Evolutionary conservation across 2,797 vertebrate species (phyloP), one percentile per base, ranked within the genome.

Genomic region (Zalophus californianus): DNA sequence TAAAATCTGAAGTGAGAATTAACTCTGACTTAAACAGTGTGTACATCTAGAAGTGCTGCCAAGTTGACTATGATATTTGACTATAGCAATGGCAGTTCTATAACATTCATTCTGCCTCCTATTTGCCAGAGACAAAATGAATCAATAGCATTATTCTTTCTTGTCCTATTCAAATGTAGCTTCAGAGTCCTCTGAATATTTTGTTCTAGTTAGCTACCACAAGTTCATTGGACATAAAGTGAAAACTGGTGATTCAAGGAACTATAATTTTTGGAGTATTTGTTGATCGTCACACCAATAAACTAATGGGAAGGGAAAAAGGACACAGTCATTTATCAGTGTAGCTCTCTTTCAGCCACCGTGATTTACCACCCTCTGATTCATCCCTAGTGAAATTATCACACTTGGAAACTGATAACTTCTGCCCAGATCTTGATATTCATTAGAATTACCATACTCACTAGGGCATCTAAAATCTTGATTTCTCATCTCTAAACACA

Each of bases 401-500:
- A 50, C 32, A 88, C 7, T 35, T 82, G 58, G 25, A 90, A 97
- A 94, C 38, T 35, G 12, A 12, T 91, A 23, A 35, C 48, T 84
- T 78, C 60, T 82, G 8, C 32, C 23, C 38, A 50, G 52, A 58
- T 44, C 2, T 62, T 52, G 38, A 82, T 77, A n/a, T 35, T 83
- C 38, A 83, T 58, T 60, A 66, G 14, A 89, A 86, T 83, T 58
- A 78, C 18, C 27, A 50, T 35, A 72, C 6, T 21, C 50, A 15
- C 13, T 50, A 72, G 23, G 20, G 7, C 35, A 77, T 90, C 70
- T 83, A 86, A 78, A 89, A 86, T 50, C 5, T 70, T 80, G 20
- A 1, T 91, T 95, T 95, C 73, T 93, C 25, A 58, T 18, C 25
- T 96, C 18, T 73, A 56, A 94, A 94, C 75, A 18, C 32, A 64